A percentile compares a stretch with the other conserved stretches of the same genome.
phyloP scores from a whole-genome alignment of 2,797 vertebrate genomes.

The Amblyopsis hoosieri region DNA sequence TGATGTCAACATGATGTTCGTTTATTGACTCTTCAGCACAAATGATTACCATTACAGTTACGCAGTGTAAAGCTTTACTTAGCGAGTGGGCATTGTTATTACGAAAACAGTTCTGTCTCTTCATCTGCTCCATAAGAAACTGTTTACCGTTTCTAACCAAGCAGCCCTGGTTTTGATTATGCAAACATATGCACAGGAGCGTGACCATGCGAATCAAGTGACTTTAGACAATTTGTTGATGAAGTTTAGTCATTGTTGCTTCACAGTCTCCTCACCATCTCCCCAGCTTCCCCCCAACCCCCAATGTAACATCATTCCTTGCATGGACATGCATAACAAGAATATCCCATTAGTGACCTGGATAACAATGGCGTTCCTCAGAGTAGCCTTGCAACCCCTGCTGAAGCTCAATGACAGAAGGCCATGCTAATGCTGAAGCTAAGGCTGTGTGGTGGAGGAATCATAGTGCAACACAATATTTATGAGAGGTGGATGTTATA shows the following conservation, averaged over 20 bases:
- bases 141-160: slow-evolving; percentile 49
- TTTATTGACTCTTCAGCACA: not conserved
- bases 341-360: slow-evolving; percentile 22
- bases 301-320: slow-evolving; percentile 3
- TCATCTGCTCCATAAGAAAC: slow-evolving; percentile 40
- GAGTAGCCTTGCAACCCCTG: slow-evolving; percentile 32
- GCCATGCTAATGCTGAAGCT: not conserved
- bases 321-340: slow-evolving; percentile 19
- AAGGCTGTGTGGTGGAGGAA: slow-evolving; percentile 1
- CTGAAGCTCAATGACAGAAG: slow-evolving; percentile 21
- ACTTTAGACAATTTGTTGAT: slow-evolving; percentile 42
- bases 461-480: slow-evolving; percentile 43
- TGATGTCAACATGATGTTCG: not conserved
- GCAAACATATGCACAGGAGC: slow-evolving; percentile 54
- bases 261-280: slow-evolving; percentile 12
- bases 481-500: no score
- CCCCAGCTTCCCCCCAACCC: no score
- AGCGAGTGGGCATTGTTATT: slow-evolving; percentile 7
- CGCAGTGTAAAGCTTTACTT: no score
- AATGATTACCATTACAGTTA: not conserved
- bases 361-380: slow-evolving; percentile 18
- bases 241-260: slow-evolving; percentile 24
- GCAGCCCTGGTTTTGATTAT: slow-evolving; percentile 59
- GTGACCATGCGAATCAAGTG: slow-evolving; percentile 49
- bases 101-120: slow-evolving; percentile 33